These are phyloP conservation scores for Megaceryle alcyon DNA, from an alignment of 2,797 vertebrate species.

Conservation along the genomic window DNA sequence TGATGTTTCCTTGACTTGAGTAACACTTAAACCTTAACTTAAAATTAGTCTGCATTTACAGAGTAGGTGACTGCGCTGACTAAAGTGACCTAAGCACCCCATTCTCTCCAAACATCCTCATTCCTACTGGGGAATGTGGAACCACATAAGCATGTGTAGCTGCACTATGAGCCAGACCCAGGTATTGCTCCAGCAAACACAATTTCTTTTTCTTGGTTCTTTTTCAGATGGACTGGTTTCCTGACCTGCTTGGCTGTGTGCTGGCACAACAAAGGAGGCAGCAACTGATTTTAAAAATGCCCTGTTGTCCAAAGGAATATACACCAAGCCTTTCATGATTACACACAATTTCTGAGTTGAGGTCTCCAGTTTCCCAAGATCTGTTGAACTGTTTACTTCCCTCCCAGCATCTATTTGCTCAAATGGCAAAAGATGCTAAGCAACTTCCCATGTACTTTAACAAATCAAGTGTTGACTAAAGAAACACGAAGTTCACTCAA, in stretches of 20 bases:
- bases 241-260: not conserved
- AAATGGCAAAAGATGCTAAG: not conserved
- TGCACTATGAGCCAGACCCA: not conserved
- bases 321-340: not conserved
- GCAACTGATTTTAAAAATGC: not conserved
- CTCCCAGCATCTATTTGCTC: not conserved
- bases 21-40: not conserved
- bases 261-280: not conserved
- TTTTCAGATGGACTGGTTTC: not conserved
- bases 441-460: not conserved
- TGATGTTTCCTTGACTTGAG: not conserved
- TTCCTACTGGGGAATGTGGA: not conserved
- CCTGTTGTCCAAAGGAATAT: not conserved
- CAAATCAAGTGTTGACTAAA: not conserved
- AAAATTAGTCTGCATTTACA: not conserved
- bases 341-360: not conserved
- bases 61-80: not conserved
- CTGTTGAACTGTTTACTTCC: not conserved
- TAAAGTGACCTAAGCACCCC: not conserved
- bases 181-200: not conserved
- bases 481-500: not conserved
- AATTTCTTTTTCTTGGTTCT: not conserved
- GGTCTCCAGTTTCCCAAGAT: not conserved
- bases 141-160: not conserved
- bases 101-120: not conserved